phyloP scores from a whole-genome alignment of 2,797 vertebrate genomes.

The Phylloscopus collybita region DNA sequence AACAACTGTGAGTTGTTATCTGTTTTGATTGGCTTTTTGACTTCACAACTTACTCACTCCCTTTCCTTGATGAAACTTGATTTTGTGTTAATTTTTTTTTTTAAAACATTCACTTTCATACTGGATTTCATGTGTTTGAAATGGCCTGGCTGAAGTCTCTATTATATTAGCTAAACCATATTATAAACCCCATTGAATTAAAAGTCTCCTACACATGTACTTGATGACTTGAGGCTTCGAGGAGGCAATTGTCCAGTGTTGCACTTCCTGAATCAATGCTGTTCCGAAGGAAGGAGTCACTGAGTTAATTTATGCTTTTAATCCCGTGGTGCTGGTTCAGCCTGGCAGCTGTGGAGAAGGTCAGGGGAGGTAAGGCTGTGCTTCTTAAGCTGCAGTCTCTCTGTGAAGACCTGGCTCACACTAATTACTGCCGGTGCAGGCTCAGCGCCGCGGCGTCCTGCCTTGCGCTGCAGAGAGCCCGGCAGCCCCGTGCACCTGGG shows the following conservation, averaged over 20 bases:
- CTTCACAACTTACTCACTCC: not conserved
- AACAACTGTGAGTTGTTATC: not conserved
- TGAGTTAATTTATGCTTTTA: slow-evolving; percentile 49
- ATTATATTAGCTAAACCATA: not conserved
- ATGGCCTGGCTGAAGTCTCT: not conserved
- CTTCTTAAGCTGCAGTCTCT: slow-evolving; percentile 52
- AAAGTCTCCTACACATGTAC: not conserved
- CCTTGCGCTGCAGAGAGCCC: slow-evolving; percentile 1
- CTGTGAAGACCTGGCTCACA: slow-evolving; percentile 25
- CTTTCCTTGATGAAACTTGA: not conserved
- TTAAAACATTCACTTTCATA: not conserved
- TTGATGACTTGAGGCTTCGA: not conserved
- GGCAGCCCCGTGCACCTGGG: not conserved
- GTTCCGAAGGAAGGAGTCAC: slow-evolving; percentile 41
- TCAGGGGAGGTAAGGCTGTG: slow-evolving; percentile 2
- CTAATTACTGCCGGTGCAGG: slow-evolving; percentile 48
- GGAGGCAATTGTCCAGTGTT: not conserved
- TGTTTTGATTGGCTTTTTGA: not conserved
- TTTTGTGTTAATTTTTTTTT: not conserved
- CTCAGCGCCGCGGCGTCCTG: slow-evolving; percentile 29
- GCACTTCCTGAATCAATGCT: slow-evolving; percentile 10
- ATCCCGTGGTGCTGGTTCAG: not conserved
- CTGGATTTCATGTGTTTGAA: not conserved
- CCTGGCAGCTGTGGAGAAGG: slow-evolving; percentile 40
- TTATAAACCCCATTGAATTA: not conserved